Percentiles rank a stretch among this genome's conserved stretches.
These are phyloP conservation scores for Aphaenogaster floridana DNA, from an alignment of 1,140 invertebrate genomes.

Conservation along the genomic window DNA sequence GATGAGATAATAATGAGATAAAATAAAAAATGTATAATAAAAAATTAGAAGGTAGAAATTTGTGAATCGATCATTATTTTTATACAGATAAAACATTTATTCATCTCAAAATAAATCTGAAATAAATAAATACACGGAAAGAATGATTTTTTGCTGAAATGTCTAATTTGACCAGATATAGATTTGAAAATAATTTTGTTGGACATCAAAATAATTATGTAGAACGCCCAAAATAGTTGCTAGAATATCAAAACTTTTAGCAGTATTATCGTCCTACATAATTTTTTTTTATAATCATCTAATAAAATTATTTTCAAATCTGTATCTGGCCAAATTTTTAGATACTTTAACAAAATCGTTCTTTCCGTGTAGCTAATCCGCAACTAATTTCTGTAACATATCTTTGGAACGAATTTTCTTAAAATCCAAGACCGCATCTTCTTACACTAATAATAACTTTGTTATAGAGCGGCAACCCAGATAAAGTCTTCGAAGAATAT, in stretches of 20 bases:
- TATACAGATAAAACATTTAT: not conserved
- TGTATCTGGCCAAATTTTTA: too few species aligned
- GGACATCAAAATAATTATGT: too few species aligned
- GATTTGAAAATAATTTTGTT: too few species aligned
- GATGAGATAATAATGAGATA: not conserved
- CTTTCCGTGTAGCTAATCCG: not conserved
- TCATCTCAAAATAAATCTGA: not conserved
- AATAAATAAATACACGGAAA: not conserved
- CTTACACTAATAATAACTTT: constrained; percentile 17
- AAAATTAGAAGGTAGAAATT: not conserved
- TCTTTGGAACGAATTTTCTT: not conserved
- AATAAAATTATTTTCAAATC: too few species aligned
- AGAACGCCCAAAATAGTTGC: too few species aligned
- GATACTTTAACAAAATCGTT: too few species aligned
- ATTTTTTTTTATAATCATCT: too few species aligned
- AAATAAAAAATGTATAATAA: constrained; percentile 17
- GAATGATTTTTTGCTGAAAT: too few species aligned
- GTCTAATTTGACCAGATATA: too few species aligned
- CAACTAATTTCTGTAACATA: constrained; percentile 4
- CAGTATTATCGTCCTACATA: too few species aligned
- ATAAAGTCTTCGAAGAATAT: constrained; percentile 2
- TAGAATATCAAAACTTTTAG: too few species aligned
- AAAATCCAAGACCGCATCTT: not conserved
- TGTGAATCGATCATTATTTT: not conserved
- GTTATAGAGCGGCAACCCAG: not conserved